Evolutionary conservation across 2,888 invertebrate species (phyloP).

Genomic region (Hypsopygia costalis): DNA sequence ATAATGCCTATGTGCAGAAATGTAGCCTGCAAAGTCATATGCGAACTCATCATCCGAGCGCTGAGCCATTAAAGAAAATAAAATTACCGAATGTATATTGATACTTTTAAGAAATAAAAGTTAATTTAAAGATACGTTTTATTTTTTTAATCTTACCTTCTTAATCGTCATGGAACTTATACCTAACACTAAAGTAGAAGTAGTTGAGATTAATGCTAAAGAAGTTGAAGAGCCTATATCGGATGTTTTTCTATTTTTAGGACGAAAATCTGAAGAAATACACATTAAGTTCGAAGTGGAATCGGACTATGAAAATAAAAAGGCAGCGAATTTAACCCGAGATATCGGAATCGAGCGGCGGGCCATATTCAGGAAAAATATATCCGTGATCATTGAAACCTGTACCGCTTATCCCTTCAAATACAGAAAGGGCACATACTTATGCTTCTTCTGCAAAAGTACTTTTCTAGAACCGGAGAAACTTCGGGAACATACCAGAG

Average conservation of each 20-base stretch:
- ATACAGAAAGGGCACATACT: slow-evolving; percentile 63
- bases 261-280: slow-evolving; percentile 56
- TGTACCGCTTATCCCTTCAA: slow-evolving; percentile 71
- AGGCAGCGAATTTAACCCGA: slow-evolving; percentile 19
- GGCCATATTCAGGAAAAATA: slow-evolving; percentile 60
- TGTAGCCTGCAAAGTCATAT: slow-evolving; percentile 64
- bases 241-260: slow-evolving; percentile 76
- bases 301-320: slow-evolving; percentile 29
- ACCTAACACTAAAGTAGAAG: slow-evolving; percentile 1
- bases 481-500: slow-evolving; percentile 54
- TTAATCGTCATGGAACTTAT: too few relatives aligned
- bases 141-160: not conserved
- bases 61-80: slow-evolving; percentile 31
- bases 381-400: slow-evolving; percentile 51
- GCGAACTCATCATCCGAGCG: slow-evolving; percentile 54
- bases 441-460: slow-evolving; percentile 65
- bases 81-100: not conserved
- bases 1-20: slow-evolving; percentile 62
- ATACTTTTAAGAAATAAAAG: not conserved
- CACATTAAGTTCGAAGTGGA: slow-evolving; percentile 48
- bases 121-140: not conserved
- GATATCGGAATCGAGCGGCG: slow-evolving; percentile 47
- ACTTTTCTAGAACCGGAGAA: slow-evolving; percentile 65
- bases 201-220: slow-evolving; percentile 9
- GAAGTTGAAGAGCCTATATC: slow-evolving; percentile 48